Evolutionary conservation across 1,140 invertebrate genomes (phyloP).

Genomic region (Scaptodrosophila lebanonensis): DNA sequence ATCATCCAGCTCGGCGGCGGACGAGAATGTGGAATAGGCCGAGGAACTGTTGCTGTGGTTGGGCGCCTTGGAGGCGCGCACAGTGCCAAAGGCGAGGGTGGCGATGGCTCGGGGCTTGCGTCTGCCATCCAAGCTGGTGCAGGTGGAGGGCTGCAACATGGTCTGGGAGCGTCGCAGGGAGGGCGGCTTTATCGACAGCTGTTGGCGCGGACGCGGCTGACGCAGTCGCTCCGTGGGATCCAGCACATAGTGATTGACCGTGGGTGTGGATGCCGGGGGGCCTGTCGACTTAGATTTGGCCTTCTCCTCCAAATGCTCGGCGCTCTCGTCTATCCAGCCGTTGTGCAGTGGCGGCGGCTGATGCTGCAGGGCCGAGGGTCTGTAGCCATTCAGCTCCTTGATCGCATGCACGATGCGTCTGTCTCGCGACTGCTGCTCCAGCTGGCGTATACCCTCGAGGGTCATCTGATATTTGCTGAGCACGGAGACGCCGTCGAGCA

Average conservation of each 20-base stretch:
- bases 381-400: constrained; percentile 80
- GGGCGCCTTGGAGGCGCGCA: constrained; percentile 22
- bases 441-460: constrained; percentile 78
- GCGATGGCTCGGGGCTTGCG: constrained; percentile 1
- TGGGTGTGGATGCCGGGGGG: background rate
- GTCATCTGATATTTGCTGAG: constrained; percentile 81
- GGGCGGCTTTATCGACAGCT: constrained; percentile 61
- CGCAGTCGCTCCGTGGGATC: constrained; percentile 55
- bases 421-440: constrained; percentile 52
- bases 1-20: constrained; percentile 12
- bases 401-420: constrained; percentile 57
- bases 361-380: constrained; percentile 79
- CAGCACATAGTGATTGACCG: constrained; percentile 65
- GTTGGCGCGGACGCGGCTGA: constrained; percentile 60
- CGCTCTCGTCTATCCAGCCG: constrained; percentile 78
- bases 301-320: constrained; percentile 5
- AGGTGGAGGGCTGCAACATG: constrained; percentile 47
- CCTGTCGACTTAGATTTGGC: background rate
- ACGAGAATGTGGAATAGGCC: constrained; percentile 43
- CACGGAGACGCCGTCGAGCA: constrained; percentile 79
- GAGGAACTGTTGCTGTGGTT: constrained; percentile 38
- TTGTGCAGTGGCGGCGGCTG: constrained; percentile 78
- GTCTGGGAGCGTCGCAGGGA: constrained; percentile 64
- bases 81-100: constrained; percentile 25
- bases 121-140: constrained; percentile 21